phyloP scores from a whole-genome alignment of 1,140 invertebrate genomes.

The Drosophila persimilis region DNA sequence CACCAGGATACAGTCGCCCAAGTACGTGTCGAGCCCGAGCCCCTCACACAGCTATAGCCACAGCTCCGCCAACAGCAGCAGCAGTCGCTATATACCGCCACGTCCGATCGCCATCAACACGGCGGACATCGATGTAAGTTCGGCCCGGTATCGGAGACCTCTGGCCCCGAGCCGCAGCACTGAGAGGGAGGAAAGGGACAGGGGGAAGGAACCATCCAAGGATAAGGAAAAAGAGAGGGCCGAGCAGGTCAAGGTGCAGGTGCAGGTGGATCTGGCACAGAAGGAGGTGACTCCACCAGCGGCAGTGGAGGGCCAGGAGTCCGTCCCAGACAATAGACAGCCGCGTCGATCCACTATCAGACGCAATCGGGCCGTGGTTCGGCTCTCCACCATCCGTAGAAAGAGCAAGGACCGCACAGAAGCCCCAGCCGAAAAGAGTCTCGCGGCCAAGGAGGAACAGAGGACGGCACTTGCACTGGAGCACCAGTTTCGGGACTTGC shows the following conservation, averaged over 20 bases:
- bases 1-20: slow-evolving; percentile 83
- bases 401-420: slow-evolving; percentile 83
- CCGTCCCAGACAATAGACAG: slow-evolving; percentile 6
- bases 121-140: slow-evolving; percentile 91
- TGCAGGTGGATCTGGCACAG: slow-evolving; percentile 6
- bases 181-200: neutral
- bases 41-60: slow-evolving; percentile 36
- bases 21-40: slow-evolving; percentile 59
- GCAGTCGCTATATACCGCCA: slow-evolving; percentile 84
- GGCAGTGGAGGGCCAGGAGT: neutral
- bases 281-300: slow-evolving; percentile 2
- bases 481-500: slow-evolving; percentile 69
- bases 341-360: slow-evolving; percentile 86
- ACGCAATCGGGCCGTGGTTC: slow-evolving; percentile 88
- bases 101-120: slow-evolving; percentile 89
- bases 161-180: slow-evolving; percentile 41
- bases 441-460: slow-evolving; percentile 44
- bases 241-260: neutral
- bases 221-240: slow-evolving; percentile 1
- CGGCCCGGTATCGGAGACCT: slow-evolving; percentile 84
- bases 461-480: slow-evolving; percentile 45
- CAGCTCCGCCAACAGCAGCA: slow-evolving; percentile 44
- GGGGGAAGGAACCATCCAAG: neutral
- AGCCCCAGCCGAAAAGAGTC: slow-evolving; percentile 56
- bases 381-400: slow-evolving; percentile 87